Conservation (phyloP, 2,888 invertebrate genomes). For the Julus scandinavius region DNA sequence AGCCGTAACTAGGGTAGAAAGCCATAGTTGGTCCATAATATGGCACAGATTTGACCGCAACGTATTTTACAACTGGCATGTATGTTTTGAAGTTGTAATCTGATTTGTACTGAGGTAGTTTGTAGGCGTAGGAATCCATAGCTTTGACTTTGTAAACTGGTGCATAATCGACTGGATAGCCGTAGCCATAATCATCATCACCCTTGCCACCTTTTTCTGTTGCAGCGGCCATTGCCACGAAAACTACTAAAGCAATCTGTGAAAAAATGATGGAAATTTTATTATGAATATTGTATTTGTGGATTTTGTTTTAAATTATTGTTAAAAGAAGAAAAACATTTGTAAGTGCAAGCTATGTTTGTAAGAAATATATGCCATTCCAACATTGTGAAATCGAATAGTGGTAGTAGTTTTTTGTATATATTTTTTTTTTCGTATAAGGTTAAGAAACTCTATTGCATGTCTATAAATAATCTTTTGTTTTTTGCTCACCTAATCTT, state of each 20-base stretch:
- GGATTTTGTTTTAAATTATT: no score
- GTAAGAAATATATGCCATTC: neutral
- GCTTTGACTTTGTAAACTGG: conserved; percentile 50
- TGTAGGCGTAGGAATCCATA: conserved; percentile 52
- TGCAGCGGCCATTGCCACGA: neutral
- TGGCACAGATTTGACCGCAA: conserved; percentile 49
- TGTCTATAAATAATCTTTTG: neutral
- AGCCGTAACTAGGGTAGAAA: conserved; percentile 39
- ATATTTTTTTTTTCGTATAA: neutral
- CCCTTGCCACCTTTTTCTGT: conserved; percentile 30
- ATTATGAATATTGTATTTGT: no score
- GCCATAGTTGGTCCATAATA: conserved; percentile 49
- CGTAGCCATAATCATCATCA: neutral
- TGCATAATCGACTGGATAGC: conserved; percentile 51
- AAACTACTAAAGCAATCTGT: conserved; percentile 24
- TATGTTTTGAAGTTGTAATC: conserved; percentile 52
- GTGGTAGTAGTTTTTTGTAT: neutral
- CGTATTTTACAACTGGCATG: conserved; percentile 53
- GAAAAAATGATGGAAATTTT: neutral
- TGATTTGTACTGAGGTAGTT: conserved; percentile 46
- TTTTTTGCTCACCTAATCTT: neutral
- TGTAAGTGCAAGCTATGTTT: no score
- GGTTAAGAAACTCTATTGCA: neutral
- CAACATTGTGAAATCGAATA: neutral
- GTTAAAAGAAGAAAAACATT: no score